Percentiles rank a stretch among this genome's conserved stretches.
phyloP scores from a whole-genome alignment of 2,797 vertebrate species.

The Chloroceryle amazona region DNA sequence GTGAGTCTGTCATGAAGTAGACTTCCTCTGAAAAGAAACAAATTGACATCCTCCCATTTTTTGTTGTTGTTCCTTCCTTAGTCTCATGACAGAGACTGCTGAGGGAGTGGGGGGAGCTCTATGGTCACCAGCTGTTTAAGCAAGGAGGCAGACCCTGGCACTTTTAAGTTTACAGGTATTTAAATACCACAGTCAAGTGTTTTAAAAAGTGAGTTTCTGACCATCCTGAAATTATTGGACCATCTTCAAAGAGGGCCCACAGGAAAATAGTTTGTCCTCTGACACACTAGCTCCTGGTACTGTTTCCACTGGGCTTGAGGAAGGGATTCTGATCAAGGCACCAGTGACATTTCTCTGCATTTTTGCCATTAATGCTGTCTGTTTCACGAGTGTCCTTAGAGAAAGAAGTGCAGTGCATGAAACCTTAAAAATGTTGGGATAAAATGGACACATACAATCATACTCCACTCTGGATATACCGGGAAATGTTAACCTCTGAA shows the following conservation, averaged over 20 bases:
- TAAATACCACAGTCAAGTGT: neutral
- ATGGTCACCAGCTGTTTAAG: neutral
- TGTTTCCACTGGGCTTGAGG: neutral
- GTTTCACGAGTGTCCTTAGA: neutral
- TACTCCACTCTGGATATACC: neutral
- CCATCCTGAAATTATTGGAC: neutral
- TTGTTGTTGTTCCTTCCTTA: neutral
- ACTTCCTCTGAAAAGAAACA: conserved; percentile 40
- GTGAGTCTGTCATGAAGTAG: conserved; percentile 37
- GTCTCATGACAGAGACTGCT: neutral
- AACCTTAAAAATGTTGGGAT: neutral
- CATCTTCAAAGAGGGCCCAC: neutral
- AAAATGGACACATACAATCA: neutral
- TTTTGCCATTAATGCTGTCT: neutral
- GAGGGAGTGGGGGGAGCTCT: neutral
- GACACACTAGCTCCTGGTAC: neutral
- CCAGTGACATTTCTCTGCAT: neutral
- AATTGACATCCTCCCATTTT: neutral
- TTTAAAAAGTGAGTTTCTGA: neutral
- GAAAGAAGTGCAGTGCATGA: neutral
- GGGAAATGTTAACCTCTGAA: neutral
- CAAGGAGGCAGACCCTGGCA: neutral
- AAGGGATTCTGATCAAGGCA: neutral
- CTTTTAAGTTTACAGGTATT: neutral
- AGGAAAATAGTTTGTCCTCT: neutral